phyloP scores from a whole-genome alignment of 2,888 invertebrate species.

The Synergus japonicus region DNA sequence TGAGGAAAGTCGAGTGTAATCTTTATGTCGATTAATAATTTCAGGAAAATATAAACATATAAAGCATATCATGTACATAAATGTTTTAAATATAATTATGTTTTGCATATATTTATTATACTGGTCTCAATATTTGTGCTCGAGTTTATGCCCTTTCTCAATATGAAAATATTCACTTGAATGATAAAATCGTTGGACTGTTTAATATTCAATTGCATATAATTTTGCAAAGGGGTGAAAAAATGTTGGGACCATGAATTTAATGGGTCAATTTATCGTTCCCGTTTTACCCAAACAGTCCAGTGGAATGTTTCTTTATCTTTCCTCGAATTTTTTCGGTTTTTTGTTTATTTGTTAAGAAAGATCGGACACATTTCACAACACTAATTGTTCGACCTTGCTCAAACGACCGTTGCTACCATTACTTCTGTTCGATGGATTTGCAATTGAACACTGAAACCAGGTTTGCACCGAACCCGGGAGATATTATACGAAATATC shows the following conservation, averaged over 20 bases:
- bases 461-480: conserved; percentile 42
- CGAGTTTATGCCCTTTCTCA: background rate
- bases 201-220: background rate
- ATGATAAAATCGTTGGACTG: background rate
- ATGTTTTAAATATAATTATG: too few relatives aligned
- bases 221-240: background rate
- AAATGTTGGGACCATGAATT: background rate
- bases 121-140: background rate
- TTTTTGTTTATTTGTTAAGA: conserved; percentile 30
- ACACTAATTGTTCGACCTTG: conserved; percentile 39
- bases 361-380: conserved; percentile 12
- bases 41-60: too few relatives aligned
- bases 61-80: too few relatives aligned
- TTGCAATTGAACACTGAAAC: conserved; percentile 43
- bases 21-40: too few relatives aligned
- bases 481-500: conserved; percentile 72
- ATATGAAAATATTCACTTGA: background rate
- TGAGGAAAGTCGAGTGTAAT: background rate
- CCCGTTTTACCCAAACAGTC: conserved; percentile 1
- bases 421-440: conserved; percentile 37
- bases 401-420: conserved; percentile 27
- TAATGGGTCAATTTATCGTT: background rate
- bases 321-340: conserved; percentile 20
- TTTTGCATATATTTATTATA: background rate
- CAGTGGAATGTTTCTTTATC: conserved; percentile 27